Evolutionary conservation across 37 sponge, comb jelly and placozoan genomes (phyloP), one percentile per base, ranked within the genome.

Genomic region (Aplysina aerophoba): DNA sequence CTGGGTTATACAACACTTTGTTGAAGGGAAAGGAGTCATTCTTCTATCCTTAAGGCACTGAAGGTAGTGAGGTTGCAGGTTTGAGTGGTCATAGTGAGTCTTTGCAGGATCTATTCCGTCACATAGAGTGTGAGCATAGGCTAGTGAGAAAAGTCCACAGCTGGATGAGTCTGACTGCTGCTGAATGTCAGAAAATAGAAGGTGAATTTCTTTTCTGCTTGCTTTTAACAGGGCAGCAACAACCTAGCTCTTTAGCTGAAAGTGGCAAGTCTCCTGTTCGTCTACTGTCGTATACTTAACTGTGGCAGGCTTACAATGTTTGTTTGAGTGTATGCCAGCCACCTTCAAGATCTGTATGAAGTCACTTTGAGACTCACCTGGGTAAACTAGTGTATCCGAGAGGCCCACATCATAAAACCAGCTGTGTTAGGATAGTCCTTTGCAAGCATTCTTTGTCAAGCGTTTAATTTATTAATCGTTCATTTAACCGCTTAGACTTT

Each of bases 61-160:
- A 22, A 55, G 36, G 28, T 44, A 44, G 3, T 44, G 50, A 44
- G 50, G 50, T 44, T 44, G 50, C 50, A 44, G 50, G 6, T 44
- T 44, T 8, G 50, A 44, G 8, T 44, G 50, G 8, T 44, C 50
- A 44, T 44, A 44, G 50, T 44, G 3, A 44, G 50, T 44, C 50
- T 8, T 44, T 4, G 80, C 31, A 20, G 80, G 80, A 55, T 79
- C 80, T 79, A 13, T 79, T 6, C 80, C 80, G 5, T 79, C 80
- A 13, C 57, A 50, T 5, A 39, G 80, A 33, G 80, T 79, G 36
- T 55, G n/a, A 55, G 80, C 80, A 79, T 38, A 39, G 8, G 80
- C 55, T 53, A 79, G 36, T 53, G 80, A 39, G 36, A 79, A 79
- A 55, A 79, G 57, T n/a, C 80, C 55, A 79, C 80, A 79, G 55